Conservation (phyloP, 1,140 invertebrate genomes). For the Brachionus rubens region DNA sequence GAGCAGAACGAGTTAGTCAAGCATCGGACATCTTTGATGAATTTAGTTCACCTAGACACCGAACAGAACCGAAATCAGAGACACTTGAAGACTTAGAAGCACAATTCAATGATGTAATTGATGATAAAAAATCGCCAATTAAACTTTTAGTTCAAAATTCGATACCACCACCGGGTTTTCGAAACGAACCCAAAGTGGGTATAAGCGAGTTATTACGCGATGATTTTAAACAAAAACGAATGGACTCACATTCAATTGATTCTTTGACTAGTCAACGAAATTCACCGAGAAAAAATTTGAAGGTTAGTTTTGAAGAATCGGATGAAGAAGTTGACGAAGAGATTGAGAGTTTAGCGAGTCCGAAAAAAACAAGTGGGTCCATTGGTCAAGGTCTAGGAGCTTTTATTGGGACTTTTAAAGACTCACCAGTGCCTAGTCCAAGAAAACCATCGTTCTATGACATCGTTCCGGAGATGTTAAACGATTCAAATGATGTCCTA, state of each 20-base stretch:
- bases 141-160: background rate
- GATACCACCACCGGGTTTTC: conserved; percentile 1
- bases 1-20: background rate
- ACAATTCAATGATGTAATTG: conserved; percentile 9
- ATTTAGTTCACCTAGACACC: background rate
- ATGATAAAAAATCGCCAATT: background rate
- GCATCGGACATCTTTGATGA: background rate
- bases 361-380: background rate
- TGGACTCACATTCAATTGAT: too few species aligned
- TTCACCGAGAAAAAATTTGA: conserved; percentile 3
- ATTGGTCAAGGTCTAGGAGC: conserved; percentile 14
- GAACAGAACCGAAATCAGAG: conserved; percentile 10
- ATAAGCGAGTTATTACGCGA: too few species aligned
- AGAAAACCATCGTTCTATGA: background rate
- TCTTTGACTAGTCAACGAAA: too few species aligned
- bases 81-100: conserved; percentile 17
- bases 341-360: conserved; percentile 2
- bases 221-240: too few species aligned
- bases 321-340: conserved; percentile 10
- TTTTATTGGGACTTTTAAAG: conserved; percentile 6
- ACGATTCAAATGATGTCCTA: conserved; percentile 9
- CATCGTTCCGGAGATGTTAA: background rate
- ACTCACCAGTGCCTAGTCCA: background rate
- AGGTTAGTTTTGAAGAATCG: conserved; percentile 16
- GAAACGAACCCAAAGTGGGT: background rate